These are phyloP conservation scores for Tachystola acroxantha DNA, from an alignment of 2,888 invertebrate species.

Conservation along the genomic window DNA sequence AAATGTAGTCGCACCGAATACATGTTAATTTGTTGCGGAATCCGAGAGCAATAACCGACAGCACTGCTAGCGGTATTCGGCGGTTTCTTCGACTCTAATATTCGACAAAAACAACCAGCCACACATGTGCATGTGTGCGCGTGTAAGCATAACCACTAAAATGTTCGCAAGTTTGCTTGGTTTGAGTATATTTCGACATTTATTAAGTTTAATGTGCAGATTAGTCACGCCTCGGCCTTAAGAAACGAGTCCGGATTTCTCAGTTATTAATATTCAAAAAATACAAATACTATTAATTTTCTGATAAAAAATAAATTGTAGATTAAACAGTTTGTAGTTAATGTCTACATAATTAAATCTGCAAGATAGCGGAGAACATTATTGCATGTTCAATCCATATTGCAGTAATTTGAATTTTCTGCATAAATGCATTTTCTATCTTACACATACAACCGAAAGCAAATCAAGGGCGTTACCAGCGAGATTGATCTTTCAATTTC, in stretches of 20 bases:
- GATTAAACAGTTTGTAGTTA: no score
- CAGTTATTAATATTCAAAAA: constrained; percentile 10
- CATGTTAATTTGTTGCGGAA: constrained; percentile 79
- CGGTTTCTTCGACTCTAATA: constrained; percentile 69
- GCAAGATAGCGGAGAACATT: no score
- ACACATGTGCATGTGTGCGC: constrained; percentile 11
- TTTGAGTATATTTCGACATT: constrained; percentile 56
- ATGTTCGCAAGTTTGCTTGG: constrained; percentile 39
- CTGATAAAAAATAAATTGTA: not conserved
- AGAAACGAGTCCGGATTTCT: constrained; percentile 30
- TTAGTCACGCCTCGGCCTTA: constrained; percentile 59
- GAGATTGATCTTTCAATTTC: no score
- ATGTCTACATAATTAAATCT: no score
- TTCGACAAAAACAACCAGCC: constrained; percentile 60
- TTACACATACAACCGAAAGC: no score
- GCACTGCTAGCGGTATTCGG: constrained; percentile 71
- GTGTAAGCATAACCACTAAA: constrained; percentile 36
- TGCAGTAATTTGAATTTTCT: no score
- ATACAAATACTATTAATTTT: not conserved
- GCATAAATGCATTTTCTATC: no score
- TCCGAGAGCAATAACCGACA: constrained; percentile 76
- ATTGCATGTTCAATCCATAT: no score
- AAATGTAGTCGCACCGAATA: constrained; percentile 74
- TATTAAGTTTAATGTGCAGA: constrained; percentile 56
- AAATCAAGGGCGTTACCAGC: no score